Base-by-base conservation (phyloP, 92 coral and sea anemone species). In the Muricea muricata region DNA sequence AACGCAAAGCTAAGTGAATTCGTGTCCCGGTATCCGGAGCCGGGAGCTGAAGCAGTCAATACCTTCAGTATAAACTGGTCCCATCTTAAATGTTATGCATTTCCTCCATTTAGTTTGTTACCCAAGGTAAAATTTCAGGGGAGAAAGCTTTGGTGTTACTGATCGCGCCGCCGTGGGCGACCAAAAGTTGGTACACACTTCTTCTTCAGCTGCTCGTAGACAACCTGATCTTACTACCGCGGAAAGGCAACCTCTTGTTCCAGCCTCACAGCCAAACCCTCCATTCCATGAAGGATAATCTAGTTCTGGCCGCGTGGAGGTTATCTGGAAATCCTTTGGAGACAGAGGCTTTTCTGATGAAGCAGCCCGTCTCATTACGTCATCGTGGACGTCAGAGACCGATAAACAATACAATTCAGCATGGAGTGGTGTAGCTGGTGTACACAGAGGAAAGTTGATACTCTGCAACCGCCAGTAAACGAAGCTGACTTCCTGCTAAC, bases 281-380 rank as follows among this genome's bases (percentile, higher is more conserved):
- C 9, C 5, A 4, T 37, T 4, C 4, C 42, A 37, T 42, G 24
- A 50, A 65, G n/a, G 73, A 41, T 34, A 80, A 47, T 80, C 73
- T 67, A 9, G 17, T 6, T 6, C 25, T 87, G 37, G 86, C 86
- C 65, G 86, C 90, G 41, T 86, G 90, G 86, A 79, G 67, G 90
- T 73, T 79, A 79, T 65, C 82, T 70, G 90, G 90, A 39, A 72
- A 81, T 57, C 15, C 77, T 83, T 73, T 73, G 32, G 87, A 81
- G 41, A 81, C 0, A 78, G 90, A 87, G 75, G n/a, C n/a, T n/a
- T 87, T 87, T 81, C 90, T 70, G 75, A 87, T 56, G 46, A 87
- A n/a, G 73, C 87, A 71, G 68, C 90, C 78, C 30, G 72, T n/a
- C 29, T 87, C 7, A 87, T 80, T 73, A 30, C 71, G 86, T 86